Conservation (phyloP, 92 coral and sea anemone genomes). For the Umimayanthus kanabou region DNA sequence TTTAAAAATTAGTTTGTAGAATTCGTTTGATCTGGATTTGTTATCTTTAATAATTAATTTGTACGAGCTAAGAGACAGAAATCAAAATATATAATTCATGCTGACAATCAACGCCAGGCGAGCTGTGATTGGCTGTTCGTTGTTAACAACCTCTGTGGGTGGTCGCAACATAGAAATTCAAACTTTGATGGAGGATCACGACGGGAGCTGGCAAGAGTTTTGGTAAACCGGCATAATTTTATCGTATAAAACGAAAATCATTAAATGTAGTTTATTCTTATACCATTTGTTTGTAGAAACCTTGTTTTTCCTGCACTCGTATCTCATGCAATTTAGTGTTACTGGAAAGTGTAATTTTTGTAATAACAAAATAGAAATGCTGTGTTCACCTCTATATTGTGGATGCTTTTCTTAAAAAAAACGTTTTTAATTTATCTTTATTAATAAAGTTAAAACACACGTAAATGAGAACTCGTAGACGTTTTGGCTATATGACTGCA, state of each 20-base stretch:
- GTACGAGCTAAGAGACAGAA: conserved; percentile 14
- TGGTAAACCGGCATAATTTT: not conserved
- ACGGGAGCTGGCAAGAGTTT: not conserved
- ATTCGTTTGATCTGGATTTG: conserved; percentile 3
- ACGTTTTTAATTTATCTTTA: not conserved
- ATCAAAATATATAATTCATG: conserved; percentile 11
- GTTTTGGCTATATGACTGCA: not conserved
- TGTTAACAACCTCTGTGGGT: not conserved
- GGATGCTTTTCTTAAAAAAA: not conserved
- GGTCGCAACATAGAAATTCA: not conserved
- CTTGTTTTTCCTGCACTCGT: not conserved
- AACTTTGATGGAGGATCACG: not conserved
- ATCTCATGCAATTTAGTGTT: not conserved
- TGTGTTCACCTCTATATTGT: too few relatives aligned
- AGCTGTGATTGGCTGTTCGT: not conserved
- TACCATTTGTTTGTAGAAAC: not conserved
- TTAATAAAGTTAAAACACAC: not conserved
- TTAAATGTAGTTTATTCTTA: not conserved
- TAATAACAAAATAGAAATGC: too few relatives aligned
- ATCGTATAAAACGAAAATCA: not conserved
- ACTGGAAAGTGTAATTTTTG: too few relatives aligned
- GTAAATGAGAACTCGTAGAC: not conserved
- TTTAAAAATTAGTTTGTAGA: not conserved
- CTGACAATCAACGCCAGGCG: not conserved
- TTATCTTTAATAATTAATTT: conserved; percentile 29